Evolutionary conservation across 2,113 vertebrate genomes (phyloP).

Genomic region (Poeciliopsis retropinna): DNA sequence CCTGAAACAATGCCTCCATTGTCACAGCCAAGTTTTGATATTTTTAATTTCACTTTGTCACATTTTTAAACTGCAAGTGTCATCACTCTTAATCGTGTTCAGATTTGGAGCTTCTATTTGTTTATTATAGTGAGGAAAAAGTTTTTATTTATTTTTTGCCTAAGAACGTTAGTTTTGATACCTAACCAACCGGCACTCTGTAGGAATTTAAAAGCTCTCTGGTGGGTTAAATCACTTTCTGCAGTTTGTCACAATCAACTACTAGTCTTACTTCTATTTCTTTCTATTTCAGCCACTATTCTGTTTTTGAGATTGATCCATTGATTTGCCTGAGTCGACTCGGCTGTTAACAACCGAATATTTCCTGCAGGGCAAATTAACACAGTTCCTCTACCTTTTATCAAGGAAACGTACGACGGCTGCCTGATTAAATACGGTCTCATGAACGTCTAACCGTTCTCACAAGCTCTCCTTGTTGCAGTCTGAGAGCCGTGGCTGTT

Average conservation of each 20-base stretch:
- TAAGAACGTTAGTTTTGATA: background rate
- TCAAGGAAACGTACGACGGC: conserved; percentile 33
- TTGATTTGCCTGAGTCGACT: conserved; percentile 15
- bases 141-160: background rate
- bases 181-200: background rate
- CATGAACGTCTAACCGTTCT: background rate
- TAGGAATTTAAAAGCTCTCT: background rate
- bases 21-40: background rate
- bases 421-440: background rate
- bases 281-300: background rate
- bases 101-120: background rate
- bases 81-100: background rate
- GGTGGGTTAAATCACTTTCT: conserved; percentile 10
- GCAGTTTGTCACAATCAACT: background rate
- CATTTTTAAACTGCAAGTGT: too few species aligned
- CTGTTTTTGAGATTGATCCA: background rate
- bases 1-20: background rate
- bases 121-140: background rate
- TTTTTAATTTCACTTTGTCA: background rate
- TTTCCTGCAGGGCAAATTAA: conserved; percentile 26
- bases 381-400: background rate
- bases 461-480: background rate
- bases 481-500: conserved; percentile 26
- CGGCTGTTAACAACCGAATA: conserved; percentile 1
- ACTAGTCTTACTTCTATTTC: background rate